Conservation (phyloP, 2,888 invertebrate species). For the Andrena flavipes region DNA sequence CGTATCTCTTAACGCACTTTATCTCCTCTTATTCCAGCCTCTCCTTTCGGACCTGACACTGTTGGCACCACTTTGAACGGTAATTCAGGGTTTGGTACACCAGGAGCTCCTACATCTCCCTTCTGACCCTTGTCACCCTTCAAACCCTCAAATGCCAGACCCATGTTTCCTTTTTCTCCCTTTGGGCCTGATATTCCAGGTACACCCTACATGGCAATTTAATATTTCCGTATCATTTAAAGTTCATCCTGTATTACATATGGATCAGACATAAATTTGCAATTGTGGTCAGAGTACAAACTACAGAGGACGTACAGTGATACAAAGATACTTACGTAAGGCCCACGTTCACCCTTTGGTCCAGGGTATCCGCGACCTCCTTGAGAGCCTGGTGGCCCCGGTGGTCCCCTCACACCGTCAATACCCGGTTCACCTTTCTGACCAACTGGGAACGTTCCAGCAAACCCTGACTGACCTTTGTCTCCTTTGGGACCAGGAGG, state of each 20-base stretch:
- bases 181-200: constrained; percentile 89
- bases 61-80: constrained; percentile 74
- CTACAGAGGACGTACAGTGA: background rate
- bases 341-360: constrained; percentile 88
- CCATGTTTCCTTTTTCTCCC: constrained; percentile 89
- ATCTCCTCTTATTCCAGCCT: constrained; percentile 88
- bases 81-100: constrained; percentile 51
- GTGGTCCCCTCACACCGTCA: constrained; percentile 89
- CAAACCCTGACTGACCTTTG: constrained; percentile 93
- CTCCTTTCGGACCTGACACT: constrained; percentile 82
- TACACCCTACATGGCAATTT: constrained; percentile 86
- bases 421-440: constrained; percentile 94
- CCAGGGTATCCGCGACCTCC: constrained; percentile 88
- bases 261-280: no score
- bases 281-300: background rate
- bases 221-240: background rate
- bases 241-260: no score
- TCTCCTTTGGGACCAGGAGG: constrained; percentile 89
- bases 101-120: constrained; percentile 87
- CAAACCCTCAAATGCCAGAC: constrained; percentile 87
- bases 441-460: constrained; percentile 90
- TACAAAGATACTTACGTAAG: constrained; percentile 85
- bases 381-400: constrained; percentile 88
- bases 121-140: constrained; percentile 89
- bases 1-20: constrained; percentile 84